Evolutionary conservation across 2,797 vertebrate species (phyloP).

Genomic region (Taenioides sp.): DNA sequence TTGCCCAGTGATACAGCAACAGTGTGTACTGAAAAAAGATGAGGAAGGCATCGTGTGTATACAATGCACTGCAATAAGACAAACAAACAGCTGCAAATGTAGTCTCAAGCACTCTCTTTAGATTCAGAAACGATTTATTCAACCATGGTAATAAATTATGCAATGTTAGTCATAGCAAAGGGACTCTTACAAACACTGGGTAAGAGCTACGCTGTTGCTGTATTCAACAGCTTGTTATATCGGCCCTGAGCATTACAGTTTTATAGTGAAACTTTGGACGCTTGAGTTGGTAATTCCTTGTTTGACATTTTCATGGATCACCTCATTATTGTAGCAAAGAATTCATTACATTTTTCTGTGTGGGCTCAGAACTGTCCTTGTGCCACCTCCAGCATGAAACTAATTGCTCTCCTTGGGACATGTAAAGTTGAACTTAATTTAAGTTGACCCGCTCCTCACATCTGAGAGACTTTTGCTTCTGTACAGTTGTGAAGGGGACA

Average conservation of each 20-base stretch:
- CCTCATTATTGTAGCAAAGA: slow-evolving; percentile 60
- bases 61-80: not conserved
- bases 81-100: not conserved
- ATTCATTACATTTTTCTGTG: slow-evolving; percentile 53
- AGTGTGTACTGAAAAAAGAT: not conserved
- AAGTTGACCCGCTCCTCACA: slow-evolving; percentile 62
- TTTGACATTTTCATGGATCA: slow-evolving; percentile 63
- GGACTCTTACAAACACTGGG: not conserved
- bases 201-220: not conserved
- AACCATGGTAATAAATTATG: slow-evolving; percentile 5
- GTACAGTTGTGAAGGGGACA: slow-evolving; percentile 45
- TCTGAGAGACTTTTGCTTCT: slow-evolving; percentile 39
- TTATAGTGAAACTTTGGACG: slow-evolving; percentile 25
- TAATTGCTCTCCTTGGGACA: slow-evolving; percentile 76
- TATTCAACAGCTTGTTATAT: slow-evolving; percentile 22
- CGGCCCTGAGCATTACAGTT: slow-evolving; percentile 24
- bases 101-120: not conserved
- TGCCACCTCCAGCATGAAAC: slow-evolving; percentile 58
- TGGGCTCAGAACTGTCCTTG: slow-evolving; percentile 56
- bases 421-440: slow-evolving; percentile 70
- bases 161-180: slow-evolving; percentile 1
- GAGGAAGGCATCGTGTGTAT: not conserved
- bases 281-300: slow-evolving; percentile 33
- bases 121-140: slow-evolving; percentile 5
- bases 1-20: too few relatives aligned